Base-by-base conservation (phyloP, 2,797 vertebrate genomes). In the Thripadectes ignobilis region DNA sequence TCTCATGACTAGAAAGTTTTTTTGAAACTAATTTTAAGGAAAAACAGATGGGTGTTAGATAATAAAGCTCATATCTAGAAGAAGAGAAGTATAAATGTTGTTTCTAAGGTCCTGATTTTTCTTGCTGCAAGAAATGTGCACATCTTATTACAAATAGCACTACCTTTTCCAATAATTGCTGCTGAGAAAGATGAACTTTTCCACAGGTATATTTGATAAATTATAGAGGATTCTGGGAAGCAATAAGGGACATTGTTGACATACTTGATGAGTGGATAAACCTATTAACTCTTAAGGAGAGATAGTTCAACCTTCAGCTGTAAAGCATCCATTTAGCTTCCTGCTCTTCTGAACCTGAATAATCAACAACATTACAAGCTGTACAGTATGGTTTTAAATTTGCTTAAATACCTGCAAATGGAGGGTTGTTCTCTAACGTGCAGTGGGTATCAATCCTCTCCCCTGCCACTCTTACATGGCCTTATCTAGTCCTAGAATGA, bases 381-480 rank as follows among this genome's bases (percentile, higher is more conserved):
- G 23, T 16, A 82, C 23, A 20, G 26, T 41, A 57, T 12, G 9
- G 22, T 20, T 74, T 66, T 61, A 66, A 14, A 54, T 49, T 90
- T 93, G 32, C 29, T 73, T 78, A 68, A 39, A 29, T 54, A 78
- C 7, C 13, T 68, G 34, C 21, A 77, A 58, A 78, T 54, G 36
- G 61, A 73, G 52, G 2, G 5, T 34, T n/a, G 12, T 15, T 78
- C 9, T 73, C 16, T 68, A 48, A 73, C 32, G 36, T 27, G 8
- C 9, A n/a, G 1, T 10, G 7, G 12, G 16, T 46, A 77, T 46
- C 23, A 66, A 8, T 9, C 11, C 5, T 29, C 3, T 7, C 12
- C 5, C 7, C 8, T 2, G 2, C 5, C 22, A 6, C 3, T 5
- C 14, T 68, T 39, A n/a, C 29, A 21, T 58, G 58, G 18, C 12